A percentile compares a stretch with the other conserved stretches of the same genome.
Conservation (phyloP, 2,797 vertebrate species). For the Potorous gilbertii region DNA sequence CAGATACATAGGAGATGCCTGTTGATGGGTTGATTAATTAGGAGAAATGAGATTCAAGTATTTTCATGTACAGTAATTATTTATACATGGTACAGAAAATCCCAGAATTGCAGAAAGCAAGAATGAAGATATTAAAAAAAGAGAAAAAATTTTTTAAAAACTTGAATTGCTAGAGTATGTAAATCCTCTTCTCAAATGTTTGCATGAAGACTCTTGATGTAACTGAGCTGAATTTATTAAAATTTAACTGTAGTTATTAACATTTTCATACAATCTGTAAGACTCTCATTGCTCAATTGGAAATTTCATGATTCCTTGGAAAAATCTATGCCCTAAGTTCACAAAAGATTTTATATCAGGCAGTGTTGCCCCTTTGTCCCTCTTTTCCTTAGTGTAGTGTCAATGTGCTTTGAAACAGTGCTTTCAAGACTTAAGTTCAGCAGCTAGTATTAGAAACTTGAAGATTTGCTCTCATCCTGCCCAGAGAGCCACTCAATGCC, state of each 20-base stretch:
- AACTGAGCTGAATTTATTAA: conserved; percentile 17
- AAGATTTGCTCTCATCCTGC: neutral
- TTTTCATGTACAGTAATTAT: neutral
- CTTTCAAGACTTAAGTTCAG: conserved; percentile 15
- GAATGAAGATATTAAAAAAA: neutral
- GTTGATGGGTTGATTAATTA: neutral
- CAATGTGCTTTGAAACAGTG: conserved; percentile 35
- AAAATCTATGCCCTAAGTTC: conserved; percentile 56
- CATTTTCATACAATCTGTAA: conserved; percentile 37
- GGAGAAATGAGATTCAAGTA: neutral
- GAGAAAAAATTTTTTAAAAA: neutral
- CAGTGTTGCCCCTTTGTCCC: conserved; percentile 57
- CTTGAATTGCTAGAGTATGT: neutral
- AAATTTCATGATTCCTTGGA: conserved; percentile 58
- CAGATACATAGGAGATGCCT: neutral
- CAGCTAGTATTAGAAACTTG: neutral
- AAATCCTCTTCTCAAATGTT: neutral
- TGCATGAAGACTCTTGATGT: neutral
- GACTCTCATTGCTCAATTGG: conserved; percentile 26
- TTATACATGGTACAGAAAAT: neutral
- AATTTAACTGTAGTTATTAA: conserved; percentile 29
- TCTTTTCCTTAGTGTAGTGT: conserved; percentile 43
- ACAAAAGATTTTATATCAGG: conserved; percentile 61
- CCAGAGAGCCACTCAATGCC: neutral
- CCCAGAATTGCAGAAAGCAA: neutral